A percentile compares a stretch with the other conserved stretches of the same genome.
phyloP scores from a whole-genome alignment of 2,797 vertebrate genomes.

The Tamandua tetradactyla region DNA sequence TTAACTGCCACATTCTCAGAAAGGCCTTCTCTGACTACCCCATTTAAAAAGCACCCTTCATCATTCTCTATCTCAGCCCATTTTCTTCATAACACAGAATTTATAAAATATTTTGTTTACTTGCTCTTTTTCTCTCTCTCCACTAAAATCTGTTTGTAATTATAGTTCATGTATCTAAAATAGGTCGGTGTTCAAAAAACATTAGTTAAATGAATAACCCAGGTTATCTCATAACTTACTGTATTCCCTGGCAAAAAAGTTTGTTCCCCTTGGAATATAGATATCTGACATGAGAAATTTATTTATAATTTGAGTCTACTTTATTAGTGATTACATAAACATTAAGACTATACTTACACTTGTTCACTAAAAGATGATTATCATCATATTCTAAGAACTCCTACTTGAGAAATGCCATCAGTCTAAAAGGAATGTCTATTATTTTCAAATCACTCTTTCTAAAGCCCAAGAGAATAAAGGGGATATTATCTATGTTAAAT shows the following conservation, averaged over 20 bases:
- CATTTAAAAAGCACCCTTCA: neutral
- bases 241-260: neutral
- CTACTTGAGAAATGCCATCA: neutral
- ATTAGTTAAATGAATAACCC: neutral
- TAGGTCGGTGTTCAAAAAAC: neutral
- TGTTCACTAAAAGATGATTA: neutral
- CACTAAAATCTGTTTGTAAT: neutral
- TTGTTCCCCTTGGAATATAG: neutral
- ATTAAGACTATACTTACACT: neutral
- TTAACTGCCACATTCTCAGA: neutral
- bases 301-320: neutral
- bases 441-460: constrained; percentile 18
- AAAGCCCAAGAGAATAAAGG: neutral
- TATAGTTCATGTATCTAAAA: constrained; percentile 8
- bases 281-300: neutral
- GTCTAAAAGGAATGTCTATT: constrained; percentile 9
- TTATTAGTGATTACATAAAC: constrained; percentile 6
- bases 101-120: neutral
- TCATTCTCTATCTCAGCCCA: neutral
- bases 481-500: neutral
- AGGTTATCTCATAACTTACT: neutral
- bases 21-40: neutral
- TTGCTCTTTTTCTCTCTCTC: neutral
- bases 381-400: neutral
- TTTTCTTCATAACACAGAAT: constrained; percentile 6